Evolutionary conservation across 2,797 vertebrate species (phyloP), one percentile per base, ranked within the genome.

Genomic region (Trematomus bernacchii): DNA sequence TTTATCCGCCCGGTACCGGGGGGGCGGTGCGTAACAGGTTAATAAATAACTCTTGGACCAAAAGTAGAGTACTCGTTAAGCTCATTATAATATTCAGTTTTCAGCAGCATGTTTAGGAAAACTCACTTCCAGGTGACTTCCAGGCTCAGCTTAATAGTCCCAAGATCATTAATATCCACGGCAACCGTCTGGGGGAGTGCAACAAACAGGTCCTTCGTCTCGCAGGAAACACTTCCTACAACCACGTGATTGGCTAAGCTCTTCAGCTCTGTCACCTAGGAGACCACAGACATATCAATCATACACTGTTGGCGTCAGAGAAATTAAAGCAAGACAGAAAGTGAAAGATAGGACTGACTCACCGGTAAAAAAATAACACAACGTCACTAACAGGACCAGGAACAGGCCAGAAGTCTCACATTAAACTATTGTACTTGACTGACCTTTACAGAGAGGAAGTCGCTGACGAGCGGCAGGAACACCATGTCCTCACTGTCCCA

Each of bases 111-210:
- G 3, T 10, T 18, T 19, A 40, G 60, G 33, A 40, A 40, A 42
- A 96, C 97, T 93, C 92, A 99, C 98, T 97, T 99, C 98, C 98
- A 99, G 16, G 93, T 97, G 87, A 99, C 97, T 87, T 99, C 98
- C 4, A 99, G 94, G 85, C 97, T 99, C 33, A 99, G 96, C 80
- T 99, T 99, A 83, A 99, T 96, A 12, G 98, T 99, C 46, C 98
- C 98, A n/a, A 99, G 92, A 87, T 99, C 98, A 0, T 99, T 99
- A 86, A 99, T 97, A 76, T 99, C 98, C 87, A 99, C 97, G 8
- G 98, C 98, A 53, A 99, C 97, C 0, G 95, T 96, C 89, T 98
- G 98, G 0, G 98, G 96, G 21, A 98, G 93, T 16, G 98, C 96
- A 0, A 97, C 95, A 75, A 99, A 99, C 44, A 99, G 94, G 85